Conservation (phyloP, 2,113 vertebrate species). For the Mungos mungo region DNA sequence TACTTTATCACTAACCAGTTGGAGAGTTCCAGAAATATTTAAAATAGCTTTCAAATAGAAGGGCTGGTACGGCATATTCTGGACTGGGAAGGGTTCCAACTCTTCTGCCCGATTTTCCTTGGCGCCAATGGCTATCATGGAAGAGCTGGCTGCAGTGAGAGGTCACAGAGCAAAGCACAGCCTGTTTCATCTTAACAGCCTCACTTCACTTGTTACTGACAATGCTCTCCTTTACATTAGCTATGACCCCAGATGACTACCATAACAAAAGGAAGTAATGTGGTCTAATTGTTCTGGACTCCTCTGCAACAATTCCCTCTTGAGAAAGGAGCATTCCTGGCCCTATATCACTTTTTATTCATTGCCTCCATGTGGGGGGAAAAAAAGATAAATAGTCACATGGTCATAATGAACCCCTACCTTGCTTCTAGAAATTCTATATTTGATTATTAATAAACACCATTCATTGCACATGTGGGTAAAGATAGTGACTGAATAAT, state of each 20-base stretch:
- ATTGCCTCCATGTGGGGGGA: background rate
- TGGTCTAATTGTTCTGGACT: slow-evolving; percentile 46
- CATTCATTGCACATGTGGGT: background rate
- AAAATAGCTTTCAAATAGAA: slow-evolving; percentile 54
- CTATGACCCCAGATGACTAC: slow-evolving; percentile 37
- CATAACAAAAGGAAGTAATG: slow-evolving; percentile 62
- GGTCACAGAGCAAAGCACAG: slow-evolving; percentile 39
- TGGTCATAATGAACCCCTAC: background rate
- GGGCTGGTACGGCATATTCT: background rate
- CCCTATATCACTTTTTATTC: slow-evolving; percentile 34
- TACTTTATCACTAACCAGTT: slow-evolving; percentile 34
- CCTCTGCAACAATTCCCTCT: slow-evolving; percentile 49
- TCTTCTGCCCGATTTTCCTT: background rate
- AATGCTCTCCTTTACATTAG: slow-evolving; percentile 54
- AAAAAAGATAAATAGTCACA: background rate
- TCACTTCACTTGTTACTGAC: slow-evolving; percentile 49
- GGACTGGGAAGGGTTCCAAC: slow-evolving; percentile 50
- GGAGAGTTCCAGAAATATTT: slow-evolving; percentile 20
- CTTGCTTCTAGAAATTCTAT: background rate
- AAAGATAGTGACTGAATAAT: slow-evolving; percentile 17
- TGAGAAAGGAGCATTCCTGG: slow-evolving; percentile 33
- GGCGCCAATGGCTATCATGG: slow-evolving; percentile 52
- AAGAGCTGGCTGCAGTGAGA: slow-evolving; percentile 21
- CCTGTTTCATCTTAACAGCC: slow-evolving; percentile 66
- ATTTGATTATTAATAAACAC: background rate